Evolutionary conservation across 1,140 invertebrate genomes (phyloP), one percentile per base, ranked within the genome.

Genomic region (Bombus consobrinus): DNA sequence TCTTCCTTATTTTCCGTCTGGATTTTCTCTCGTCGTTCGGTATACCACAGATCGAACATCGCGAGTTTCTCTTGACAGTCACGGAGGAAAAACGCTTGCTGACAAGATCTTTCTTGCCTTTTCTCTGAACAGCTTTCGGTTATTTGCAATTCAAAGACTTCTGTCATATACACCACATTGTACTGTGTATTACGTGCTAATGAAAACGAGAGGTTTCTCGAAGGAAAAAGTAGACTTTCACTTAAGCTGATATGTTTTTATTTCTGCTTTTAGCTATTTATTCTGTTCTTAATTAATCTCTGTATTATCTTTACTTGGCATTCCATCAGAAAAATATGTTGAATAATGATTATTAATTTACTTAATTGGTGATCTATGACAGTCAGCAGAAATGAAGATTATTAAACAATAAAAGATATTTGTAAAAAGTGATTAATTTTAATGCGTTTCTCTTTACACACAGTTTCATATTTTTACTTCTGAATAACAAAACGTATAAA

Each of bases 1-100:
- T 80, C 37, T 59, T 41, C 68, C 75, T 89, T 81, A 89, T 87
- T 89, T 86, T 88, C 81, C 71, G 8, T 75, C 69, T 37, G 53
- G 4, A 28, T 88, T 85, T 66, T 76, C 47, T 72, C 80, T 77
- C 71, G 34, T 53, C 32, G 22, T 62, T 77, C 53, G 28, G 32
- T 57, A 28, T 37, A n/a, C 34, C 59, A 10, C 18, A 32, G 25
- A 85, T 86, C 74, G 59, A 74, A 73, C 34, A 74, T 28, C 22
- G 18, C 6, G 62, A 6, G 62, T 34, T 66, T 77, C 72, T 32
- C 47, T 39, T 41, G 64, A 18, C 69, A 32, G 53, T 18, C 28
- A 34, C 28, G 25, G 13, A n/a, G 62, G 62, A 13, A 32, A 13
- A 32, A 59, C 13, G 13, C 8, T 9, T 9, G 13, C 53, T 18